A percentile compares a stretch with the other conserved stretches of the same genome.
These are phyloP conservation scores for Dendrocopos noguchii DNA, from an alignment of 2,113 vertebrate genomes.

Conservation along the genomic window DNA sequence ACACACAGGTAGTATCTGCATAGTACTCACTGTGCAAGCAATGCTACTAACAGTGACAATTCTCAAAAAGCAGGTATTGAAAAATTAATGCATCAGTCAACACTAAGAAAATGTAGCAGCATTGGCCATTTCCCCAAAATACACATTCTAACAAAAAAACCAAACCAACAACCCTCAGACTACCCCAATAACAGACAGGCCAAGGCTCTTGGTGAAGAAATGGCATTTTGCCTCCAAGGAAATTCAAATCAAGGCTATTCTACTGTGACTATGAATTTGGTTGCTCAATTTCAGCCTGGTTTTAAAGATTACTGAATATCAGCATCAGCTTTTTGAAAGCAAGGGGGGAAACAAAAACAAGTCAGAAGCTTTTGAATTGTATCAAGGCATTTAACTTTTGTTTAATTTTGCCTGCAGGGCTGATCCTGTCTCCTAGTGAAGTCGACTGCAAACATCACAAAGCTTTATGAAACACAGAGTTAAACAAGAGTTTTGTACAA, in stretches of 20 bases:
- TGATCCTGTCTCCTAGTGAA: background rate
- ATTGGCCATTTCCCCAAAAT: background rate
- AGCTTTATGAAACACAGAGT: background rate
- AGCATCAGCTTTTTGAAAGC: background rate
- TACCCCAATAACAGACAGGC: background rate
- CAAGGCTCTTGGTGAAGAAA: background rate
- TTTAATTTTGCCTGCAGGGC: background rate
- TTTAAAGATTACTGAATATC: background rate
- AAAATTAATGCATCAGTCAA: accelerated
- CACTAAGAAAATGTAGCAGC: background rate
- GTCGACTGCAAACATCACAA: background rate
- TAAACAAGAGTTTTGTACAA: background rate
- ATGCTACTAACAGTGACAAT: background rate
- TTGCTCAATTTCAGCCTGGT: background rate
- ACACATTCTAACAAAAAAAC: background rate
- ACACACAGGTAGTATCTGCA: background rate
- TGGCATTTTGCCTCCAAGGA: background rate
- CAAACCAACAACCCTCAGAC: background rate
- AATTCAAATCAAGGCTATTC: background rate
- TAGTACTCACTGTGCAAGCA: background rate
- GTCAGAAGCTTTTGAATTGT: background rate
- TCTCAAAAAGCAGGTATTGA: accelerated
- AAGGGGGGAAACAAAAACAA: no score
- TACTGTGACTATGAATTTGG: background rate
- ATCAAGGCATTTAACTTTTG: background rate